Base-by-base conservation (phyloP, 2,888 invertebrate species). In the Thymelicus acteon region DNA sequence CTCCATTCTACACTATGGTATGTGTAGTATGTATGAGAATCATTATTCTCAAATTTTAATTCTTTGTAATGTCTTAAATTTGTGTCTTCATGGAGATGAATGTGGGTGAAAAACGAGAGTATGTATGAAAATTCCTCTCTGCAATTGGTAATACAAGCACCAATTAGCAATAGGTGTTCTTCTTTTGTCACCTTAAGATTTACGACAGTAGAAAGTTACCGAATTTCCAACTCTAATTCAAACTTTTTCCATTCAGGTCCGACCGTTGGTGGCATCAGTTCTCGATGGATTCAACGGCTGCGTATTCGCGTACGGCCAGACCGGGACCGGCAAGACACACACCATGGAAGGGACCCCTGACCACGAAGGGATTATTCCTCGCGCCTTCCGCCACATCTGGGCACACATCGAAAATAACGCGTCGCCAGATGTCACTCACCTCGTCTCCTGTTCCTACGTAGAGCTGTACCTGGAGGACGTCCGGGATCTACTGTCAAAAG, bases 251-350 rank as follows among this genome's bases (percentile, higher is more conserved):
- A 15, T 7, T 0, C 84, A 94, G 94, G 93, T 99, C 69, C 96
- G 98, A 62, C 98, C 98, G 0, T 91, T 99, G 80, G 98, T 99
- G 31, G 96, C 98, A 75, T 98, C 98, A 0, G 99, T 99, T 6
- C 95, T 99, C 74, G 97, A 98, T 84, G 99, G 99, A 2, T 99
- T 99, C 92, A 99, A 99, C 92, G 99, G 99, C 13, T 99, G 99
- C 79, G 99, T 99, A 78, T 99, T 99, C 94, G 99, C 99, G 0
- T 99, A 99, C 89, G 99, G 99, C 0, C 99, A 99, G 93, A 99
- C 99, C 0, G 99, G 99, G 74, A 99, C 99, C 0, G 99, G 99
- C 66, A 96, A 96, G 88, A 96, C 96, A 10, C 96, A 95, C 88
- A 96, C 96, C 12, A 96, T 96, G 96, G 96, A 96, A 94, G 97